Percentiles rank a stretch among this genome's conserved stretches.
phyloP scores from a whole-genome alignment of 1,140 invertebrate species.

The Dreissena rostriformis region DNA sequence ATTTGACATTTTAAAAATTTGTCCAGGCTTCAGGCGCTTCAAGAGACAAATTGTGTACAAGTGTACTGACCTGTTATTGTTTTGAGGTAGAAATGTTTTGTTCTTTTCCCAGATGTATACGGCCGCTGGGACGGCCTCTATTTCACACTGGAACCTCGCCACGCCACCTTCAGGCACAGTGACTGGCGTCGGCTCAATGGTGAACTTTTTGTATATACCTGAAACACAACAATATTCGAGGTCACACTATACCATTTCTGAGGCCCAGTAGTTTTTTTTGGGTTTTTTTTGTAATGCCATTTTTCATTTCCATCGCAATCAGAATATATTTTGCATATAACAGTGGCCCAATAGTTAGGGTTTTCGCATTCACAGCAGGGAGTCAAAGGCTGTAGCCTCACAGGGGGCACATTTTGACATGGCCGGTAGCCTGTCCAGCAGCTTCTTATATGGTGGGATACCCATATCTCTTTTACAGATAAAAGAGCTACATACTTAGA shows the following conservation, averaged over 20 bases:
- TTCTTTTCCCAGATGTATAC: constrained; percentile 57
- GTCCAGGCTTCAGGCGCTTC: too few relatives aligned
- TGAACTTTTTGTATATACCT: constrained; percentile 65
- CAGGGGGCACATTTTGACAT: too few relatives aligned
- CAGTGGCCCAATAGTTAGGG: background rate
- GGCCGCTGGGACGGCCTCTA: constrained; percentile 47
- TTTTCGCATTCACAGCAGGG: background rate
- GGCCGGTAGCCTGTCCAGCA: too few relatives aligned
- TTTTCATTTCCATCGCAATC: background rate
- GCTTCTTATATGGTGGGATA: too few relatives aligned
- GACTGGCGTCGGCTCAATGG: constrained; percentile 80
- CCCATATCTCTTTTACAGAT: too few relatives aligned
- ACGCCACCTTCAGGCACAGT: constrained; percentile 39
- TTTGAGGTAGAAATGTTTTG: constrained; percentile 52
- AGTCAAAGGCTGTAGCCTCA: too few relatives aligned
- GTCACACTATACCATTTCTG: background rate
- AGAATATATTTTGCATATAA: background rate
- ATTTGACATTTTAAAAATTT: too few relatives aligned
- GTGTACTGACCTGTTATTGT: constrained; percentile 35
- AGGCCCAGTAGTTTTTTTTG: background rate
- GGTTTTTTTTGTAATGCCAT: too few relatives aligned
- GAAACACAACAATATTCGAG: constrained; percentile 30
- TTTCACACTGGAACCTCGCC: constrained; percentile 58
- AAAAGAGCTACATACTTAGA: too few relatives aligned
- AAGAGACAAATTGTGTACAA: too few relatives aligned